Evolutionary conservation across 2,113 vertebrate species (phyloP).

Genomic region (Tetrax tetrax): DNA sequence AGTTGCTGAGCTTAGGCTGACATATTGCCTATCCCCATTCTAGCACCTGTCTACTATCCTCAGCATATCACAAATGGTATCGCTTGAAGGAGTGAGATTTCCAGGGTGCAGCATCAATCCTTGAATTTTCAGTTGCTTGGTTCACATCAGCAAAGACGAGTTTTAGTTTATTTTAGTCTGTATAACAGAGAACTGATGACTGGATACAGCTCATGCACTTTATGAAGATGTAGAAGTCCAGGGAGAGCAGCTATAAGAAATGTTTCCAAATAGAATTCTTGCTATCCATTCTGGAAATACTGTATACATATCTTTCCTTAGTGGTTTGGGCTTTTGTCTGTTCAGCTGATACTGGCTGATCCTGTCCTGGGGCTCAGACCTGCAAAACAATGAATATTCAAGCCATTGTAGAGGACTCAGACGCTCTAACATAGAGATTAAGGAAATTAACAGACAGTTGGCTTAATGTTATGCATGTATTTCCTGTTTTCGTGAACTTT

Average conservation of each 20-base stretch:
- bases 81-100: background rate
- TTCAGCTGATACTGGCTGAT: background rate
- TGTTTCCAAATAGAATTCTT: background rate
- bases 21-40: background rate
- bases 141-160: background rate
- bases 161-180: background rate
- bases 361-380: background rate
- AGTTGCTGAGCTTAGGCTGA: background rate
- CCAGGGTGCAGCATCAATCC: background rate
- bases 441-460: background rate
- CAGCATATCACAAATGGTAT: background rate
- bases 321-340: background rate
- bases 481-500: background rate
- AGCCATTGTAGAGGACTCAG: background rate
- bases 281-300: background rate
- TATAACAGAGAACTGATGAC: background rate
- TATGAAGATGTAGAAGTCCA: background rate
- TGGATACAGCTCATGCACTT: background rate
- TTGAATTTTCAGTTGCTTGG: background rate
- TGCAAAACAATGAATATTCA: background rate
- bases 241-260: background rate
- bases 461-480: background rate
- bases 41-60: background rate
- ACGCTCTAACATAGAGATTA: background rate
- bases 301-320: background rate